Base-by-base conservation (phyloP, 2,797 vertebrate species). In the Sphenopsis melanotis region DNA sequence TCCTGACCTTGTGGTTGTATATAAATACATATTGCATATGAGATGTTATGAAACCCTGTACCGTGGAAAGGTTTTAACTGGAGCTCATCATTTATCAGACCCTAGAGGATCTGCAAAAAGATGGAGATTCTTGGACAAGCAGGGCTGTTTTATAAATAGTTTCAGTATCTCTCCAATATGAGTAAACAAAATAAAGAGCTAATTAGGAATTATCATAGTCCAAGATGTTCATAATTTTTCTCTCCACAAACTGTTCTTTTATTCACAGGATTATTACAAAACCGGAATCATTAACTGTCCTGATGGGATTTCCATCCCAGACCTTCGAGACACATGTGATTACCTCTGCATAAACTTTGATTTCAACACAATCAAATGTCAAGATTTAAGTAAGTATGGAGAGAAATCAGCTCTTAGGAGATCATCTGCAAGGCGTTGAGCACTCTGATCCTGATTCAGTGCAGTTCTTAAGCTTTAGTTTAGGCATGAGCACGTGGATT, bases 301-400 rank as follows among this genome's bases (percentile, higher is more conserved):
- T 11, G 98, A 98, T 87, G 98, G 98, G 52, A 98, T 98, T 96
- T 98, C 98, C 70, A 98, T 98, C 86, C 98, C 98, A 32, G 98
- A 98, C 95, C 98, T 98, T 49, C 96, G 98, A 85, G 98, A 98
- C 65, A 98, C 98, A 0, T 98, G 98, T 7, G 98, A 98, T 96
- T 98, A 98, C 90, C 98, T 98, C 76, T 98, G 98, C 94, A 98
- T 98, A 91, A 98, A 98, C 93, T 98, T 98, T 88, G 98, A 98
- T 94, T 98, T 98, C 97, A 98, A 98, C 96, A 98, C 98, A 29
- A 97, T 98, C 93, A 97, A 97, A 71, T 98, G 98, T 96, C 97
- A 98, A 64, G 98, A 98, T 96, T 97, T 98, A 92, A 98, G 98
- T 98, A 93, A 98, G 98, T 98, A 83, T 37, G 16, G 14, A 41